These are phyloP conservation scores for Formica aserva DNA, from an alignment of 2,888 invertebrate species.

Conservation along the genomic window DNA sequence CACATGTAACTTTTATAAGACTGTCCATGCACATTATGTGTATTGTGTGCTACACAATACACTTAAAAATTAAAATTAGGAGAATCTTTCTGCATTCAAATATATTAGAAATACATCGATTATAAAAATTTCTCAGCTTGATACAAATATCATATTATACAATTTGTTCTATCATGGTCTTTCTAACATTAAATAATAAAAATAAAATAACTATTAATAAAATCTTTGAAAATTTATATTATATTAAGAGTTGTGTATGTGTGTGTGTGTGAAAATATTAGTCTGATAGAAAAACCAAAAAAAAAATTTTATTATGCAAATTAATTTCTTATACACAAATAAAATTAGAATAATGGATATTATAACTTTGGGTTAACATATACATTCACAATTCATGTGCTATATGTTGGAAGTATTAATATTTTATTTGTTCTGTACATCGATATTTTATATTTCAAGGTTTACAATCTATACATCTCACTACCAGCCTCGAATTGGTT, in stretches of 20 bases:
- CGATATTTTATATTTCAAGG: neutral
- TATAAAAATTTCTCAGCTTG: neutral
- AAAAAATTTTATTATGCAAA: neutral
- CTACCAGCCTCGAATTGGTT: conserved; percentile 87
- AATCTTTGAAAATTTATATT: neutral
- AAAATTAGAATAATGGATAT: neutral
- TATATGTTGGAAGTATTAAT: neutral
- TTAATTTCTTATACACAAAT: neutral
- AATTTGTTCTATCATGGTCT: neutral
- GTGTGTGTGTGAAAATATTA: neutral
- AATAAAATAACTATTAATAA: neutral
- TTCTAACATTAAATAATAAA: neutral
- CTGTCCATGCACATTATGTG: too few relatives aligned
- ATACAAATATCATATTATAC: neutral
- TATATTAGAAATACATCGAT: neutral
- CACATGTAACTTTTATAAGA: too few relatives aligned
- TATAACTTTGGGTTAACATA: neutral
- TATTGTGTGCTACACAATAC: too few relatives aligned
- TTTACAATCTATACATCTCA: conserved; percentile 14
- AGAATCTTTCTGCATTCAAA: neutral
- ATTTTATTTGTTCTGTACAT: conserved; percentile 11
- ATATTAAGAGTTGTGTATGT: neutral
- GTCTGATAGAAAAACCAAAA: neutral
- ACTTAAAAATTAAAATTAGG: too few relatives aligned
- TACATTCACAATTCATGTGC: neutral